These are phyloP conservation scores for Schrankia costaestrigalis DNA, from an alignment of 2,888 invertebrate species.

Conservation along the genomic window DNA sequence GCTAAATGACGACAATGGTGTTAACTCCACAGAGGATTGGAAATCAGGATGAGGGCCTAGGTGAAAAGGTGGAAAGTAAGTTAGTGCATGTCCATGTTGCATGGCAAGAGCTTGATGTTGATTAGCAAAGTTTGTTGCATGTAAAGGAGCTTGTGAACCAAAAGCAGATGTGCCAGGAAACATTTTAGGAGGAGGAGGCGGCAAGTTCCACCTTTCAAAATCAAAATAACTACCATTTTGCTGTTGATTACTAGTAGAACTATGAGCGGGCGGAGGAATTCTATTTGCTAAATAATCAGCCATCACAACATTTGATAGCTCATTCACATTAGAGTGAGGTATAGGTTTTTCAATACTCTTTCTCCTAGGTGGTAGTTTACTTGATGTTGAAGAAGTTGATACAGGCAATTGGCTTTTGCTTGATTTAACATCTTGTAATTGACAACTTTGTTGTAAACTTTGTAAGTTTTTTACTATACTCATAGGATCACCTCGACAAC, in stretches of 20 bases:
- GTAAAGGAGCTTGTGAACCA: conserved; percentile 79
- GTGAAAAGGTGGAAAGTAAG: conserved; percentile 89
- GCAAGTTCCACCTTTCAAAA: conserved; percentile 90
- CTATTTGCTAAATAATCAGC: conserved; percentile 80
- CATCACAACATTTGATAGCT: conserved; percentile 77
- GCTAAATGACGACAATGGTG: conserved; percentile 80
- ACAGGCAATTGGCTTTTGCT: conserved; percentile 62
- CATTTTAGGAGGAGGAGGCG: conserved; percentile 85
- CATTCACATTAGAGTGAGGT: conserved; percentile 72
- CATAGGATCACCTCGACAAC: conserved; percentile 88
- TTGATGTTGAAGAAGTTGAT: conserved; percentile 45
- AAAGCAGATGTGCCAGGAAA: conserved; percentile 82
- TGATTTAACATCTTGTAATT: conserved; percentile 78
- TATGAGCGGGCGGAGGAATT: conserved; percentile 87
- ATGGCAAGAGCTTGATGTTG: conserved; percentile 85
- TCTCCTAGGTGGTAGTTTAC: conserved; percentile 71
- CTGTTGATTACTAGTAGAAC: conserved; percentile 79
- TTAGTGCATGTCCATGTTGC: conserved; percentile 85
- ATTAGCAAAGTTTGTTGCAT: conserved; percentile 78
- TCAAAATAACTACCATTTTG: conserved; percentile 88
- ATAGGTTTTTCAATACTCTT: conserved; percentile 81
- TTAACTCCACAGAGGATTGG: conserved; percentile 84
- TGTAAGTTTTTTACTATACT: conserved; percentile 87
- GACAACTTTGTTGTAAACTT: conserved; percentile 81
- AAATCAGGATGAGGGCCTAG: conserved; percentile 85